These are phyloP conservation scores for Microtus montanus DNA, from an alignment of 2,113 vertebrate genomes.

Conservation along the genomic window DNA sequence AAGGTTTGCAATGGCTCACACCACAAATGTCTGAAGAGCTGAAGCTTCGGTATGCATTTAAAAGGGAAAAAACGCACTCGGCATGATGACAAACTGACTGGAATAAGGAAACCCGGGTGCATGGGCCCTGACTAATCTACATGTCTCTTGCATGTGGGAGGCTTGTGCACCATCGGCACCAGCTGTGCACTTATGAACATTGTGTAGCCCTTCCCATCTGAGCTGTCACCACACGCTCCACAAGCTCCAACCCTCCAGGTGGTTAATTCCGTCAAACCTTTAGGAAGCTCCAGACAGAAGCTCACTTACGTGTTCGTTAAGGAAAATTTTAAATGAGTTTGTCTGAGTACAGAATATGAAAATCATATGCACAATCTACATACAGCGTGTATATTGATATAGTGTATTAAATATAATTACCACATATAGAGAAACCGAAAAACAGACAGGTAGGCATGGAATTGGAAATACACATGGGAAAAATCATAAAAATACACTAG, in stretches of 20 bases:
- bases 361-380: not conserved
- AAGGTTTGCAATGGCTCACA: not conserved
- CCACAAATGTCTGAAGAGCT: not conserved
- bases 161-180: not conserved
- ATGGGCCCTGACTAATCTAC: not conserved
- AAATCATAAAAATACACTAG: not conserved
- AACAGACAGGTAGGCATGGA: not conserved
- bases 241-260: not conserved
- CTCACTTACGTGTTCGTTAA: slow-evolving; percentile 5
- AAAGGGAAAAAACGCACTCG: not conserved
- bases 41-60: not conserved
- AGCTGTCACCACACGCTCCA: not conserved
- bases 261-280: not conserved
- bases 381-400: not conserved
- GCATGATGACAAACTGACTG: not conserved
- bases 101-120: not conserved
- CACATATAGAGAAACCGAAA: not conserved
- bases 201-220: not conserved
- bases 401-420: not conserved
- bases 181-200: not conserved
- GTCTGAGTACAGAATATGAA: not conserved
- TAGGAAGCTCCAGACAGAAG: not conserved
- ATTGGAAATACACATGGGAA: not conserved
- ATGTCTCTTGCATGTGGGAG: not conserved
- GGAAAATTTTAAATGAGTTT: not conserved